Conservation (phyloP, 1,140 invertebrate species). For the Brachionus asplanchnoidis region DNA sequence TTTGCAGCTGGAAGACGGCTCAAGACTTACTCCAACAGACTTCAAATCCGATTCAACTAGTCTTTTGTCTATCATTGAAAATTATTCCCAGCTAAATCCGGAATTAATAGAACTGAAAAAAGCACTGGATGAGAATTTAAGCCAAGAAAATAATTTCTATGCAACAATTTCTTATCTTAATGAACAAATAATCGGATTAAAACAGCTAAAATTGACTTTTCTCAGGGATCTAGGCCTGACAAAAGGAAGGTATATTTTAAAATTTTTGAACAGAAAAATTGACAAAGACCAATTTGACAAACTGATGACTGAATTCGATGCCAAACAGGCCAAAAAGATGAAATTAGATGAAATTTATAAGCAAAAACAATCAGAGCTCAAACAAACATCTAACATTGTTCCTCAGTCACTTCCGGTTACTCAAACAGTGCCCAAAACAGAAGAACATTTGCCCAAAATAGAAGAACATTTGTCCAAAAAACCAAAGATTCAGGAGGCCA, state of each 20-base stretch:
- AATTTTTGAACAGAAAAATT: neutral
- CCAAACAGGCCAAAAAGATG: neutral
- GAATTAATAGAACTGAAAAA: neutral
- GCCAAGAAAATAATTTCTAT: neutral
- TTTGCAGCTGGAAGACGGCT: slow-evolving; percentile 19
- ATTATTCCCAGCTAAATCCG: neutral
- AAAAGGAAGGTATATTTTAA: slow-evolving; percentile 16
- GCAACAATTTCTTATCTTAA: slow-evolving; percentile 24
- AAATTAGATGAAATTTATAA: slow-evolving; percentile 13
- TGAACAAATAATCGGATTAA: slow-evolving; percentile 19
- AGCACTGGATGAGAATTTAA: neutral
- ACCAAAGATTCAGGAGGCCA: neutral
- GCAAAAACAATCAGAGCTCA: neutral
- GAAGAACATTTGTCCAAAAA: neutral
- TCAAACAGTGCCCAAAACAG: neutral
- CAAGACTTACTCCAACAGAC: neutral
- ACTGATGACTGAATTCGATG: neutral
- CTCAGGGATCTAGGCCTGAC: neutral
- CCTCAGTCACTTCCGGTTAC: neutral
- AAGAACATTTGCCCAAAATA: neutral
- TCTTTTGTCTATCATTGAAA: neutral
- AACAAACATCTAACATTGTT: neutral
- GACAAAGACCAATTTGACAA: slow-evolving; percentile 3
- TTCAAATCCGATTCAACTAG: slow-evolving; percentile 24
- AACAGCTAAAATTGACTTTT: neutral